Evolutionary conservation across 1,140 invertebrate species (phyloP).

Genomic region (Hylaeus anthracinus): DNA sequence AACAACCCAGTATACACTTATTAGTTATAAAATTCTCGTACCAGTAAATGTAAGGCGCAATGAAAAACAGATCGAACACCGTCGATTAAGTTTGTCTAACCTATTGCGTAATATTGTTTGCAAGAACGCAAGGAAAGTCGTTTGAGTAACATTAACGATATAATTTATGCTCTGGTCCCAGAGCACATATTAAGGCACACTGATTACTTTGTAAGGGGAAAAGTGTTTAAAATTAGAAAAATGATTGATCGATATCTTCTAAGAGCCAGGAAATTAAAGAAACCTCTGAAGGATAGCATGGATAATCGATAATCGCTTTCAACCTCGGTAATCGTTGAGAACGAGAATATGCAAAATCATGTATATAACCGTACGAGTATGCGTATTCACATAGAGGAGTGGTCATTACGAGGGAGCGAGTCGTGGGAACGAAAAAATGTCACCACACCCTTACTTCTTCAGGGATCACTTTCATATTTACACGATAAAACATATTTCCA

Average conservation of each 20-base stretch:
- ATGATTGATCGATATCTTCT: not conserved
- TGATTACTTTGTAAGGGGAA: not conserved
- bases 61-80: too few species aligned
- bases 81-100: too few species aligned
- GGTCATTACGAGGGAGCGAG: slow-evolving; percentile 12
- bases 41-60: not conserved
- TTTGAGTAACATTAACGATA: too few species aligned
- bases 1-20: too few species aligned
- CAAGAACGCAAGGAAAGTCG: too few species aligned
- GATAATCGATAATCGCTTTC: slow-evolving; percentile 31
- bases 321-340: slow-evolving; percentile 33
- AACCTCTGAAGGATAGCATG: slow-evolving; percentile 6
- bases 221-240: slow-evolving; percentile 25
- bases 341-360: slow-evolving; percentile 44
- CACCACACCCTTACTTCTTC: slow-evolving; percentile 16
- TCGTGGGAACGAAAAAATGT: slow-evolving; percentile 26
- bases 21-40: too few species aligned
- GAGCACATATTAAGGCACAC: not conserved
- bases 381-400: slow-evolving; percentile 16
- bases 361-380: slow-evolving; percentile 23
- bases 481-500: not conserved
- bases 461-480: slow-evolving; percentile 1
- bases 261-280: slow-evolving; percentile 33
- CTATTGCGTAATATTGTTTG: too few species aligned
- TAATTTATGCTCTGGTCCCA: too few species aligned